Percentiles rank a stretch among this genome's conserved stretches.
Conservation (phyloP, 64 coral and sea anemone genomes). For the Porites australiensis region DNA sequence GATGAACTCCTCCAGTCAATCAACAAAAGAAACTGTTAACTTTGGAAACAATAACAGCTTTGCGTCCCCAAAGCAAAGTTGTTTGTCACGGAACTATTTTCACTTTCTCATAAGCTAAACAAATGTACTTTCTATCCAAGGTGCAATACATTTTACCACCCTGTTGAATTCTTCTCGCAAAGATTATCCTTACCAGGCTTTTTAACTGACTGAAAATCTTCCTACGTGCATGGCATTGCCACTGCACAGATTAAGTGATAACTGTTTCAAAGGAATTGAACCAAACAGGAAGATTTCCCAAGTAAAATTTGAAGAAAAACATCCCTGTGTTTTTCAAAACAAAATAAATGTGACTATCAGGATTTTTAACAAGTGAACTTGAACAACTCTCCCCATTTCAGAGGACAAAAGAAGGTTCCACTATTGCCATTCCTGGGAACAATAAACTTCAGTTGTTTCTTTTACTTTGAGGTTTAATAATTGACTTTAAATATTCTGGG, state of each 20-base stretch:
- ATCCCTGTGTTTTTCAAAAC: not conserved
- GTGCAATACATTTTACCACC: not conserved
- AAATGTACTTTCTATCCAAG: not conserved
- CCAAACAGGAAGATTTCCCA: too few relatives aligned
- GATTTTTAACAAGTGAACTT: not conserved
- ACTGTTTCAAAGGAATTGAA: not conserved
- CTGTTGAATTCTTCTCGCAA: not conserved
- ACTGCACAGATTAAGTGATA: too few relatives aligned
- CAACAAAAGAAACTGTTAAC: conserved; percentile 12
- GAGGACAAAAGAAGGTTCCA: too few relatives aligned
- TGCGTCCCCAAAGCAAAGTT: too few relatives aligned
- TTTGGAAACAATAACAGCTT: conserved; percentile 8
- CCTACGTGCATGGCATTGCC: too few relatives aligned
- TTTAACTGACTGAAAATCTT: too few relatives aligned
- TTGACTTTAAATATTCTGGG: too few relatives aligned
- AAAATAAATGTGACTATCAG: not conserved
- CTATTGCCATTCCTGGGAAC: too few relatives aligned
- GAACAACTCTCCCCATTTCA: too few relatives aligned
- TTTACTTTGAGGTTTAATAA: too few relatives aligned
- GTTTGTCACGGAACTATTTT: not conserved
- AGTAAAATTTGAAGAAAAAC: not conserved
- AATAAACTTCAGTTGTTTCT: too few relatives aligned
- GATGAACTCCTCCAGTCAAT: not conserved
- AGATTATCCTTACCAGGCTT: not conserved
- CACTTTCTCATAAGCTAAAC: not conserved